Evolutionary conservation across 2,888 invertebrate genomes (phyloP), one percentile per base, ranked within the genome.

Genomic region (Platycnemis pennipes): DNA sequence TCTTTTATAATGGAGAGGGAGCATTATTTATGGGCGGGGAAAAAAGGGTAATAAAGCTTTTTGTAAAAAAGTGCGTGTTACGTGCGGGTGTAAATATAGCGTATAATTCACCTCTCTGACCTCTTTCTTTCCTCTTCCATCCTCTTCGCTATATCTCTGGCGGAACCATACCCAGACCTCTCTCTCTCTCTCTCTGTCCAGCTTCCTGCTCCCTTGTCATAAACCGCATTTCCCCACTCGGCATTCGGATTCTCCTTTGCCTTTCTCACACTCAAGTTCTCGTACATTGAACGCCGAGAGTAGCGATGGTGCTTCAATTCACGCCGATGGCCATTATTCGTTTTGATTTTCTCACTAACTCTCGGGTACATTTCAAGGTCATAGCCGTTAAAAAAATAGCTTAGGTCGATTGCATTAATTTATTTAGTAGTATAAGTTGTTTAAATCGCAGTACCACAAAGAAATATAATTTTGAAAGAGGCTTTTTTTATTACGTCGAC

Each of bases 1-100:
- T 77, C 37, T 37, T 77, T 77, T 31, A 13, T 31, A 77, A 77
- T 77, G 77, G 77, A 37, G 77, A 37, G 77, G 31, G 31, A 31
- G 13, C 11, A 37, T 77, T 77, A 77, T 77, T 77, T 77, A 77
- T 77, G 77, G 77, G 3, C 31, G 1, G 37, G 88, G 45, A 37
- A 53, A 13, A 89, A 53, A 37, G 53, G 53, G 53, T 2, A 89
- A 89, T 89, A 22, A 88, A 37, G 88, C 88, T 53, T 37, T 89
- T 49, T 37, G 5, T 3, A 13, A 77, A 77, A 77, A 77, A 77
- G 37, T 77, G 31, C 77, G 77, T 37, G 31, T 37, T 37, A 77
- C 77, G 77, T 77, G 37, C 7, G 77, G 77, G 77, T 16, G 77
- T 77, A 77, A 77, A 77, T 77, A 77, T 77, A 37, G 77, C 77